Conservation (phyloP, 2,113 vertebrate species). For the Ictidomys tridecemlineatus region DNA sequence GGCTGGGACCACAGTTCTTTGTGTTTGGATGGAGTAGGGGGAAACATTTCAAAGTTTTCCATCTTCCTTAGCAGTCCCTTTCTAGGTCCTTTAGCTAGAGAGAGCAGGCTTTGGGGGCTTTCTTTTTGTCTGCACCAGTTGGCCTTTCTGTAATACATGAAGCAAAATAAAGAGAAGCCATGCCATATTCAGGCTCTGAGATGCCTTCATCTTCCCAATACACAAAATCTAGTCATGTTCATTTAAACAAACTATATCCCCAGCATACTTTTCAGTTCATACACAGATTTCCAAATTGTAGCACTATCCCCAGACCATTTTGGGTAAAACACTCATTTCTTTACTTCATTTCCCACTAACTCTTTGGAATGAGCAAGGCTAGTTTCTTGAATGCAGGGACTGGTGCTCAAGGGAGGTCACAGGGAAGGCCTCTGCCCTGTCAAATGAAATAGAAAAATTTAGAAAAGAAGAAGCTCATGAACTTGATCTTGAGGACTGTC, state of each 20-base stretch:
- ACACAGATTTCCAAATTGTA: not conserved
- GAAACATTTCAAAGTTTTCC: not conserved
- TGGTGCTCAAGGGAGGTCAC: not conserved
- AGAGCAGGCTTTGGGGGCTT: not conserved
- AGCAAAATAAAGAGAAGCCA: not conserved
- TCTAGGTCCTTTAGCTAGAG: not conserved
- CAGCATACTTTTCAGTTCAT: not conserved
- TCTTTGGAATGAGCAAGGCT: not conserved
- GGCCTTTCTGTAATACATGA: not conserved
- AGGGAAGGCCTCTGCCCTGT: not conserved
- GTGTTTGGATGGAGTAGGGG: not conserved
- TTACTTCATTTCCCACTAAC: not conserved
- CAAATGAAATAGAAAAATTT: conserved; percentile 71
- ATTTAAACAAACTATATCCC: not conserved
- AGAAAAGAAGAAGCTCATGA: conserved; percentile 69
- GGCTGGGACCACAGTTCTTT: not conserved
- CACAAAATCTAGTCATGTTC: not conserved
- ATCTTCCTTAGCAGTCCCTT: not conserved
- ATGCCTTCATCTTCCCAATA: not conserved
- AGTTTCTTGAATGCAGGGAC: not conserved
- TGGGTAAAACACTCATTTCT: not conserved
- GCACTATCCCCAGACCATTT: not conserved
- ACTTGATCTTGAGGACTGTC: not conserved
- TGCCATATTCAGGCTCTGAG: not conserved
- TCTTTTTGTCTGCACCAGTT: not conserved